Base-by-base conservation (phyloP, 2,888 invertebrate genomes). In the Calliscelio sp. region DNA sequence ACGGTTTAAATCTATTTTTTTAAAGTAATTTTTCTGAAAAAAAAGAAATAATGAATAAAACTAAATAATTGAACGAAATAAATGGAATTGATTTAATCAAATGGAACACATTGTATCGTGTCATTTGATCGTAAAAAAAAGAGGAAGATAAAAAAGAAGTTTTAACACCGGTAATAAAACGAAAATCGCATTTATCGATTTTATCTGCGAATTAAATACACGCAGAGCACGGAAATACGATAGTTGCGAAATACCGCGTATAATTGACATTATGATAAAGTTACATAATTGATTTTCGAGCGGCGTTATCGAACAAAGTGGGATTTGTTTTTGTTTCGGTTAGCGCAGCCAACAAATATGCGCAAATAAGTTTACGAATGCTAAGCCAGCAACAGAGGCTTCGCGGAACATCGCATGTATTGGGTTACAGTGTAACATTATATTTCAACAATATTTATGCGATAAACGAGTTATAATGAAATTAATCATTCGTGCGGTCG, bases 401-500 rank as follows among this genome's bases (percentile, higher is more conserved):
- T 55, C 59, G 59, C 8, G 46, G 32, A 71, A 57, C 46, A 20
- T 59, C 46, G 46, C 61, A 18, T 10, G 73, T 46, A 74, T 63
- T 25, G 41, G n/a, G 28, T 61, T 74, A 61, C 63, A n/a, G 3
- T n/a, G 74, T 65, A 63, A 65, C 74, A 25, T 55, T 65, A 65
- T 75, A 75, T 75, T 75, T 63, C 61, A 49, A 53, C 51, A 63
- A 38, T 55, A 59, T 73, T 73, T 49, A 49, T 35, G 59, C 71
- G 59, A 73, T 73, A 73, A 73, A 73, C 71, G 59, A 73, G 59
- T 73, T 57, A 35, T 59, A 73, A 59, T 73, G 59, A 61, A 35
- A 73, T 73, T 59, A 73, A 73, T 73, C 71, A 73, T 73, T 73
- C 49, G 20, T 8, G 57, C 35, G 59, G 70, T 55, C 44, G 24